Conservation (phyloP, 2,113 vertebrate genomes). For the Gallinago jamesoni region DNA sequence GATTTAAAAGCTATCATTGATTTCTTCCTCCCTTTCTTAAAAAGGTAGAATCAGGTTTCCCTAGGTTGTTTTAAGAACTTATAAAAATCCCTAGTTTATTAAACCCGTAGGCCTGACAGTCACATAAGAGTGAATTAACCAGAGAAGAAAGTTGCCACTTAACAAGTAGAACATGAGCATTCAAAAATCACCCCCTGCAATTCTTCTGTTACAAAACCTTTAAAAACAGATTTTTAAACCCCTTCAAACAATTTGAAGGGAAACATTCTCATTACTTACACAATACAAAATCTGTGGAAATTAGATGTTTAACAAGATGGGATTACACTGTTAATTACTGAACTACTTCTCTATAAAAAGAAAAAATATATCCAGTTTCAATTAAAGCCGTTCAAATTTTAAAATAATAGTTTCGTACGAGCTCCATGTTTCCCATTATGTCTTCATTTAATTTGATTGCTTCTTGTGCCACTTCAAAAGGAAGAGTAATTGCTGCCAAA, state of each 20-base stretch:
- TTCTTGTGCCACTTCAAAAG: conserved; percentile 79
- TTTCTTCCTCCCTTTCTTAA: conserved; percentile 19
- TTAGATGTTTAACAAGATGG: conserved; percentile 58
- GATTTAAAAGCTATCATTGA: conserved; percentile 15
- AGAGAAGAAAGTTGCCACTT: conserved; percentile 26
- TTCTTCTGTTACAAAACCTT: conserved; percentile 32
- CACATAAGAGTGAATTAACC: conserved; percentile 35
- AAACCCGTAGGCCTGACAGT: conserved; percentile 19
- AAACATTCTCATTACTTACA: conserved; percentile 26
- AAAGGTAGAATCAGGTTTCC: conserved; percentile 16
- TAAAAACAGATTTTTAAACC: conserved; percentile 47
- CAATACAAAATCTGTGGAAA: conserved; percentile 60
- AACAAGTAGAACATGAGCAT: neutral
- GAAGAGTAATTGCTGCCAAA: conserved; percentile 76
- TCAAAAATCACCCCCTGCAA: conserved; percentile 33
- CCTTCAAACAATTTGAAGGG: conserved; percentile 31
- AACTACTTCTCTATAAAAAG: conserved; percentile 71
- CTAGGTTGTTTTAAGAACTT: conserved; percentile 9
- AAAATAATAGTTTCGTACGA: conserved; percentile 68
- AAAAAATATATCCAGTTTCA: conserved; percentile 74
- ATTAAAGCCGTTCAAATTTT: conserved; percentile 70
- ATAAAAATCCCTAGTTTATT: conserved; percentile 42
- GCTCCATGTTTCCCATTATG: conserved; percentile 67
- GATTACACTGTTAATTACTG: conserved; percentile 62
- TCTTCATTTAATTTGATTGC: conserved; percentile 79